These are phyloP conservation scores for Parnassius orleans DNA, from an alignment of 2,888 invertebrate species.

Conservation along the genomic window DNA sequence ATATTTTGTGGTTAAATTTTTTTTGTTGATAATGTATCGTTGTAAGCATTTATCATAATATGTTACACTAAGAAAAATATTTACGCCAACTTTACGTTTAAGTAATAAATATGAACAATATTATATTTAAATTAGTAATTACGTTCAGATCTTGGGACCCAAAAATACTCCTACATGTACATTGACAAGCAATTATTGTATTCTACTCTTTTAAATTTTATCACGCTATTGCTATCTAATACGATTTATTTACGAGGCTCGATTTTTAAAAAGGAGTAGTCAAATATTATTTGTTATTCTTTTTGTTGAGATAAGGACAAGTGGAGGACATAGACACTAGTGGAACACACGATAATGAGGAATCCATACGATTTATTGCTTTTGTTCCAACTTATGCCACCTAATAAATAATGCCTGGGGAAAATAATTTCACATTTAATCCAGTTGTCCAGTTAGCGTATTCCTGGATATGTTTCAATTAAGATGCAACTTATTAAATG, in stretches of 20 bases:
- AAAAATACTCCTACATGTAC: no score
- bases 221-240: no score
- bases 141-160: no score
- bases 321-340: constrained; percentile 3
- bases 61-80: no score
- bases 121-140: no score
- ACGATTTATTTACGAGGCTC: neutral
- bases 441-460: neutral
- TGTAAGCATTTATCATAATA: no score
- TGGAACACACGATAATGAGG: constrained; percentile 2
- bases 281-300: constrained; percentile 15
- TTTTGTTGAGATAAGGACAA: constrained; percentile 6
- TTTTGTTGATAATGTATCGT: no score
- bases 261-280: neutral
- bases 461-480: constrained; percentile 10
- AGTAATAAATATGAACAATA: no score
- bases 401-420: constrained; percentile 1
- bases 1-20: no score
- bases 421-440: constrained; percentile 6
- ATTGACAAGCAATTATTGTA: neutral
- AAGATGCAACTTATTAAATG: constrained; percentile 7
- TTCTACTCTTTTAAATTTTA: neutral
- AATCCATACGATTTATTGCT: constrained; percentile 6
- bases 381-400: constrained; percentile 2
- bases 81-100: no score